phyloP scores from a whole-genome alignment of 2,888 invertebrate genomes.

The Orchestes rusci region DNA sequence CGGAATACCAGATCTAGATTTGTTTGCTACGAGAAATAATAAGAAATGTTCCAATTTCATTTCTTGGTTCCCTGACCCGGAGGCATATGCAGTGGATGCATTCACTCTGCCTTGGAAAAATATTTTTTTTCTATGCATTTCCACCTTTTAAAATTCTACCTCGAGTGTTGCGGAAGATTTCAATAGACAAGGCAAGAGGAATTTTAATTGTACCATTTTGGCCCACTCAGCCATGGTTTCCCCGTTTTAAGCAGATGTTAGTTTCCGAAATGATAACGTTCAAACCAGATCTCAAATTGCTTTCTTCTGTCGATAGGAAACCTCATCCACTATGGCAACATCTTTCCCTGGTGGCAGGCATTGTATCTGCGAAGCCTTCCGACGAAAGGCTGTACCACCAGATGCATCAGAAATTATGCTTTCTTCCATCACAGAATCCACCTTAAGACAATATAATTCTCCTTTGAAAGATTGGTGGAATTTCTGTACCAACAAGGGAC shows the following conservation, averaged over 20 bases:
- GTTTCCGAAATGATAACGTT: background rate
- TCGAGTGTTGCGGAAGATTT: slow-evolving; percentile 9
- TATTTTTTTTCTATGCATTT: slow-evolving; percentile 11
- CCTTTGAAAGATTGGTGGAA: background rate
- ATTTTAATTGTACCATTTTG: slow-evolving; percentile 14
- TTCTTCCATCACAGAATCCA: slow-evolving; percentile 4
- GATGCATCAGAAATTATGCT: background rate
- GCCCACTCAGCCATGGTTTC: slow-evolving; percentile 11
- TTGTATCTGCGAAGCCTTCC: slow-evolving; percentile 5
- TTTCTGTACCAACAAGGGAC: background rate
- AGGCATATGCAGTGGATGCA: slow-evolving; percentile 7
- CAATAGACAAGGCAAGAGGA: slow-evolving; percentile 11
- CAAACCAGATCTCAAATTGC: background rate
- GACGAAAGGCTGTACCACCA: background rate
- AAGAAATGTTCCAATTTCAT: slow-evolving; percentile 6
- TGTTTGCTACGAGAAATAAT: slow-evolving; percentile 9
- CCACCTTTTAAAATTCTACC: slow-evolving; percentile 8
- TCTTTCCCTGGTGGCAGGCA: slow-evolving; percentile 1
- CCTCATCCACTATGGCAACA: background rate
- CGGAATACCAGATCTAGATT: slow-evolving; percentile 6
- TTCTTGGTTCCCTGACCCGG: slow-evolving; percentile 10
- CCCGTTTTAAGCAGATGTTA: slow-evolving; percentile 5
- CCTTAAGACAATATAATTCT: background rate
- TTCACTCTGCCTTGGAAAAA: slow-evolving; percentile 10
- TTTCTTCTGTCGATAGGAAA: background rate